Base-by-base conservation (phyloP, 2,888 invertebrate species). In the Tethea ocularis region DNA sequence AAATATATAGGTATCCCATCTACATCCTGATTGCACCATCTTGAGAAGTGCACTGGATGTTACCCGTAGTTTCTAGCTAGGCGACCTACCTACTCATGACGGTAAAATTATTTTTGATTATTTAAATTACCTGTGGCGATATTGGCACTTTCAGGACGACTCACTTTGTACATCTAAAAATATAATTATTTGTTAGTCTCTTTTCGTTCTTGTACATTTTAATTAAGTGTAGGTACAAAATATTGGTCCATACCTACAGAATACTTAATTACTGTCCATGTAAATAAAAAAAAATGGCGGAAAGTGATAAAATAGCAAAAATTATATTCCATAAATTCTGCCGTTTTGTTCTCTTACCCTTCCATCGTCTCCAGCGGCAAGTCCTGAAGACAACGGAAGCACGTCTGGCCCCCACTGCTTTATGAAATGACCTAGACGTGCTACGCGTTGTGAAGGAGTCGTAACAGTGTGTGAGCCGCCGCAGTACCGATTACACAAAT, bases 401-500 rank as follows among this genome's bases (percentile, higher is more conserved):
- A 93, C 93, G 72, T 95, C 94, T 0, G 95, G 95, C 1, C 95
- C 95, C 95, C 95, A 95, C 72, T 95, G 95, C 71, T 93, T 94
- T 61, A 95, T 80, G 83, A 95, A 95, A 82, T 96, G 95, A 0
- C 95, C 95, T 54, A 94, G 78, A 10, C 95, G 87, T 11, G 94
- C 93, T n/a, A 96, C 94, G 64, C 96, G 94, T 77, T 96, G 96
- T 62, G 95, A 95, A 0, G 96, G 94, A 0, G 95, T 96, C 20
- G 96, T 95, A 13, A 94, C 87, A 0, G 97, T 97, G 81, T 97
- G 97, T 61, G 95, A 95, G 1, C 97, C 97, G 26, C 97, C 97
- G 68, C 96, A 96, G 81, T 96, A 97, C 0, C 97, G 95, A 82
- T 95, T 96, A 80, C 95, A 95, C 1, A 95, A 77, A 71, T 95